phyloP scores from a whole-genome alignment of 2,888 invertebrate species.

The Aphrophora alni region DNA sequence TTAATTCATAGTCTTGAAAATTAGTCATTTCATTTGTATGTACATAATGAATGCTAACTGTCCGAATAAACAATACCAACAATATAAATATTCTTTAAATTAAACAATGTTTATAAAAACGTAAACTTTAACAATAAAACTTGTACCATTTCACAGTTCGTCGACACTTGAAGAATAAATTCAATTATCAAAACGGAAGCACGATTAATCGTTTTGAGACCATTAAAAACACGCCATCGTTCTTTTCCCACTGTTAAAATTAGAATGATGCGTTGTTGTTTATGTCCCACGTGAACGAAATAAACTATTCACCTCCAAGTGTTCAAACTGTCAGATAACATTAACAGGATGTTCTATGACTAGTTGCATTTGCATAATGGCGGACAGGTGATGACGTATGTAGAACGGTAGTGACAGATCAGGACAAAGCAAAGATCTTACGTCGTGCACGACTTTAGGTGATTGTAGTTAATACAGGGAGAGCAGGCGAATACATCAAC shows the following conservation, averaged over 20 bases:
- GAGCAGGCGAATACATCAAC: slow-evolving; percentile 9
- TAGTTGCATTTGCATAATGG: slow-evolving; percentile 6
- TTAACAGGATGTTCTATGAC: not conserved
- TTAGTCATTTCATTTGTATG: too few species aligned
- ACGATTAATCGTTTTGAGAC: not conserved
- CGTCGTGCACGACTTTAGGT: not conserved
- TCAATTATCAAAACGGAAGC: not conserved
- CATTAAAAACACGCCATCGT: not conserved
- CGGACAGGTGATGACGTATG: slow-evolving; percentile 3
- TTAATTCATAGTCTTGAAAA: too few species aligned
- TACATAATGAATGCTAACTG: too few species aligned
- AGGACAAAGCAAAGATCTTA: not conserved
- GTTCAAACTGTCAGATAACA: slow-evolving; percentile 2
- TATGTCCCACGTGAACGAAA: slow-evolving; percentile 9
- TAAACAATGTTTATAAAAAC: too few species aligned
- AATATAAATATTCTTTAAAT: too few species aligned
- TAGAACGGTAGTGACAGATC: slow-evolving; percentile 1
- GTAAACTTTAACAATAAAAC: too few species aligned
- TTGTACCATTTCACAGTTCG: not conserved
- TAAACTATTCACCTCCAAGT: not conserved
- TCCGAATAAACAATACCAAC: too few species aligned
- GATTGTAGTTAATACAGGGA: not conserved
- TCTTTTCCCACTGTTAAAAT: not conserved
- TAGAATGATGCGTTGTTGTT: not conserved
- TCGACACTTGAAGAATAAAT: not conserved